Conservation (phyloP, 37 sponge, comb jelly and placozoan species). For the Tethya wilhelma region DNA sequence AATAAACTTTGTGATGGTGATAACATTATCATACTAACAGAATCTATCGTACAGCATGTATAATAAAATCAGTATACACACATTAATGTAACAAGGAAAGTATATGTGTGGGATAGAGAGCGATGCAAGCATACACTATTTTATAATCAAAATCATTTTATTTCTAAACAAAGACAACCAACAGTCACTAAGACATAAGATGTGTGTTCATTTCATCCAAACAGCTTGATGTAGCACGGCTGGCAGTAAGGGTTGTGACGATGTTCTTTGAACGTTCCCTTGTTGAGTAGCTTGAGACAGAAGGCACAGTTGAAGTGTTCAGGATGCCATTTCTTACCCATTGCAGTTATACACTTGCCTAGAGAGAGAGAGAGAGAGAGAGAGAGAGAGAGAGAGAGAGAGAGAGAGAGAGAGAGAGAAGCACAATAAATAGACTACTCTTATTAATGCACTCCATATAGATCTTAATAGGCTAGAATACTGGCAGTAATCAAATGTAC, state of each 20-base stretch:
- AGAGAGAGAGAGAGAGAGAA: not conserved
- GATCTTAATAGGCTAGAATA: too few species aligned
- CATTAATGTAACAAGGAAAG: not conserved
- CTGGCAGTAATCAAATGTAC: too few species aligned
- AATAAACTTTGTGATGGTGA: not conserved
- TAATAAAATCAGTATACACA: not conserved
- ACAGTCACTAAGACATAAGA: too few species aligned
- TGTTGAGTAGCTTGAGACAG: constrained; percentile 94
- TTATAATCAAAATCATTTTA: too few species aligned
- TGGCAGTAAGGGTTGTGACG: constrained; percentile 93
- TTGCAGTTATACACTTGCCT: constrained; percentile 90
- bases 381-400: not conserved
- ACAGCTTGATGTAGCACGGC: constrained; percentile 94
- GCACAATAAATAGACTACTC: not conserved
- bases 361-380: not conserved
- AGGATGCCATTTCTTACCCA: constrained; percentile 97
- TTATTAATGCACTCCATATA: too few species aligned
- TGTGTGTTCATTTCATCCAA: constrained; percentile 89
- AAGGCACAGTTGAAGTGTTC: constrained; percentile 99
- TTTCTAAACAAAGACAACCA: too few species aligned
- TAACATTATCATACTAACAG: not conserved
- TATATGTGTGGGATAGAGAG: not conserved
- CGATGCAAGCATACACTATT: not conserved
- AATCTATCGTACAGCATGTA: not conserved
- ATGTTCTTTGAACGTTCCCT: constrained; percentile 99